phyloP scores from a whole-genome alignment of 2,888 invertebrate genomes.

The Phymatocera aterrima region DNA sequence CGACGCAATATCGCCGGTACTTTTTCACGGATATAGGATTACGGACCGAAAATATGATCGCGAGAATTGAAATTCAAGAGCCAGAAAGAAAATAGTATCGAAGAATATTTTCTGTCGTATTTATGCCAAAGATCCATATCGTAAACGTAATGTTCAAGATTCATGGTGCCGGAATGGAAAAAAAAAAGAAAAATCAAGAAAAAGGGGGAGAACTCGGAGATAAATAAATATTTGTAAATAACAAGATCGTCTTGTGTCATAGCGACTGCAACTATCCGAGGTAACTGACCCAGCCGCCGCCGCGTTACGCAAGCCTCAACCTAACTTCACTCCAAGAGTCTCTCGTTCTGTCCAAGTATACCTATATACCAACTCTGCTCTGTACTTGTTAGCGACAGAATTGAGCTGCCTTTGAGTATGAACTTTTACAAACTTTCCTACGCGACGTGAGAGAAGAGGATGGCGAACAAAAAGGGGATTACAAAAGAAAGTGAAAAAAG shows the following conservation, averaged over 20 bases:
- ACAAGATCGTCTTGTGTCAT: slow-evolving; percentile 18
- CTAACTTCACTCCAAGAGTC: slow-evolving; percentile 51
- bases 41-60: background rate
- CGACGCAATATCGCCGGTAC: slow-evolving; percentile 23
- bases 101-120: background rate
- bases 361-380: background rate
- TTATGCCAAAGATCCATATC: too few species aligned
- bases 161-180: background rate
- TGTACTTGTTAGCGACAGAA: slow-evolving; percentile 29
- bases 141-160: too few species aligned
- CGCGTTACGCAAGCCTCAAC: slow-evolving; percentile 62
- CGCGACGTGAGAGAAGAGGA: background rate
- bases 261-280: slow-evolving; percentile 57
- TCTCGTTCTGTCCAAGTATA: slow-evolving; percentile 9
- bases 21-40: slow-evolving; percentile 4
- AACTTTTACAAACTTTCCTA: background rate
- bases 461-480: background rate
- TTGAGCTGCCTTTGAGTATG: slow-evolving; percentile 1
- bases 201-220: background rate
- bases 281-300: slow-evolving; percentile 59
- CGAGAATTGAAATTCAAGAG: background rate
- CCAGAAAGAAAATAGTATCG: background rate
- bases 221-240: slow-evolving; percentile 14
- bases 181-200: background rate
- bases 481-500: background rate